Percentiles rank a stretch among this genome's conserved stretches.
Conservation (phyloP, 2,113 vertebrate genomes). For the Oreochromis spilurus region DNA sequence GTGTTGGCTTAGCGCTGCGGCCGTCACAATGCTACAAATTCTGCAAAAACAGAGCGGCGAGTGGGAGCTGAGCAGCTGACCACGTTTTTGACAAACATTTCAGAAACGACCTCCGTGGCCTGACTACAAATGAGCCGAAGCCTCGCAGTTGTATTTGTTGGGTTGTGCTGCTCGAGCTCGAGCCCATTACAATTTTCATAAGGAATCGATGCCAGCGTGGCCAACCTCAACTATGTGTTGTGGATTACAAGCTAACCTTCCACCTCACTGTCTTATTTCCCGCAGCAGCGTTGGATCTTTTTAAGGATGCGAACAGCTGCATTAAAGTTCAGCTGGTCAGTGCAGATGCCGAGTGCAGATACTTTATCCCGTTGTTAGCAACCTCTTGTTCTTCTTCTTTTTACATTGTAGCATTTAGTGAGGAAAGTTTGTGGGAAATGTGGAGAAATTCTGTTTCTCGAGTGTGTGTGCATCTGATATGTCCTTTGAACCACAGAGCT, state of each 20-base stretch:
- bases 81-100: not conserved
- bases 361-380: not conserved
- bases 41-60: constrained; percentile 3
- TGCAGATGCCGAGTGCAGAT: not conserved
- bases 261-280: constrained; percentile 19
- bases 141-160: constrained; percentile 28
- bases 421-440: not conserved
- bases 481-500: not conserved
- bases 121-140: constrained; percentile 20
- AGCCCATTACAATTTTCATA: constrained; percentile 26
- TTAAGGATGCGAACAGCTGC: not conserved
- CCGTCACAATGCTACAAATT: not conserved
- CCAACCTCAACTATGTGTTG: constrained; percentile 26
- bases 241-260: constrained; percentile 44
- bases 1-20: not conserved
- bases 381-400: not conserved
- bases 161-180: constrained; percentile 10
- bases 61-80: not conserved
- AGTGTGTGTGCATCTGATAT: not conserved
- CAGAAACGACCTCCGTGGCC: not conserved
- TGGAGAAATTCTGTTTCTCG: not conserved
- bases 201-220: constrained; percentile 10
- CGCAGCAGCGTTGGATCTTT: not conserved
- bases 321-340: not conserved
- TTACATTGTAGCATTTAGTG: not conserved